Conservation (phyloP, 2,797 vertebrate genomes). For the Xenentodon cancila region DNA sequence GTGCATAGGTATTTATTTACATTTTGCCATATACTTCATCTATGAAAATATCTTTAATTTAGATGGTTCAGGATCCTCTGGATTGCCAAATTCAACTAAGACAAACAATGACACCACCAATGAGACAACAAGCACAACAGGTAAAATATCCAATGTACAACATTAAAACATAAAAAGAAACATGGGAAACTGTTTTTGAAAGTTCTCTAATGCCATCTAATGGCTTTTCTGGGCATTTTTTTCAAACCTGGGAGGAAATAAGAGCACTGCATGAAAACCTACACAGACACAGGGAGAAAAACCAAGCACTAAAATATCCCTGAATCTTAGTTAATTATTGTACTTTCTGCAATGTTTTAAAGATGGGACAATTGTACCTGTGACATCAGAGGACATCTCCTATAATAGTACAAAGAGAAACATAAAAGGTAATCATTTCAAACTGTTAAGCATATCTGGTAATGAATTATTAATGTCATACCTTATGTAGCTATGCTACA, state of each 20-base stretch:
- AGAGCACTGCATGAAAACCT: background rate
- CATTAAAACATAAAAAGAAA: background rate
- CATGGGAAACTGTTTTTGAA: no score
- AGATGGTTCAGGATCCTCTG: constrained; percentile 22
- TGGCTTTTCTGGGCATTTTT: constrained; percentile 14
- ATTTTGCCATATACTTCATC: no score
- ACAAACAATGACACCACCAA: constrained; percentile 19
- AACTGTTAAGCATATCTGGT: background rate
- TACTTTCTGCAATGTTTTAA: constrained; percentile 2
- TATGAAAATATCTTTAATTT: background rate
- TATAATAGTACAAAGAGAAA: constrained; percentile 37
- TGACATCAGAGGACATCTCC: constrained; percentile 24
- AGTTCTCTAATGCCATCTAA: constrained; percentile 43
- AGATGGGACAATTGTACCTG: constrained; percentile 31
- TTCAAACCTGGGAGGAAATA: background rate
- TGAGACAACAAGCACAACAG: constrained; percentile 36
- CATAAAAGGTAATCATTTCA: constrained; percentile 49
- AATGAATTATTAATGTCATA: background rate
- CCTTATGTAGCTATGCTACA: background rate
- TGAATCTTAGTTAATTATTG: background rate
- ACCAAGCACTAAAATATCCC: no score
- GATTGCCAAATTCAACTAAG: constrained; percentile 13
- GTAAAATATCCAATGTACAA: constrained; percentile 19
- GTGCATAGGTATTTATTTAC: no score
- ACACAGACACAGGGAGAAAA: background rate